phyloP scores from a whole-genome alignment of 2,113 vertebrate species.

The Nothoprocta pentlandii region DNA sequence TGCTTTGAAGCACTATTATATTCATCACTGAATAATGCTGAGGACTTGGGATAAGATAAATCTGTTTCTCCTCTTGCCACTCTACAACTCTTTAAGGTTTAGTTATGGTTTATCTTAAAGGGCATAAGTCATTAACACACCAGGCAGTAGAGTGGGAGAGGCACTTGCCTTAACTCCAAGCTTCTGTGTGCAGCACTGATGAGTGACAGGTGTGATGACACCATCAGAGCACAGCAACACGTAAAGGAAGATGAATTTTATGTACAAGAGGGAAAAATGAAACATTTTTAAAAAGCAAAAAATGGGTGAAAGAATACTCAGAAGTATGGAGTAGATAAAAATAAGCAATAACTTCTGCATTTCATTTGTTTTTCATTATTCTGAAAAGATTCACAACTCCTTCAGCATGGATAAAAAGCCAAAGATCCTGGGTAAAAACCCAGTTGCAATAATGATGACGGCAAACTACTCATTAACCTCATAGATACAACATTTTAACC shows the following conservation, averaged over 20 bases:
- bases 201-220: slow-evolving; percentile 72
- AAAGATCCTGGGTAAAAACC: neutral
- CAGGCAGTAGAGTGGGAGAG: slow-evolving; percentile 70
- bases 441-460: neutral
- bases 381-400: neutral
- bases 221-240: slow-evolving; percentile 68
- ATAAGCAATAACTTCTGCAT: neutral
- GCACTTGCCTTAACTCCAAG: slow-evolving; percentile 73
- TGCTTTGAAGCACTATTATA: neutral
- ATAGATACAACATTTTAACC: neutral
- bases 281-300: slow-evolving; percentile 61
- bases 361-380: neutral
- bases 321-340: slow-evolving; percentile 30
- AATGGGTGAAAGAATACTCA: slow-evolving; percentile 21
- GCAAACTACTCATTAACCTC: neutral
- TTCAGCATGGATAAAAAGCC: neutral
- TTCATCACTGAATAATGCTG: slow-evolving; percentile 70
- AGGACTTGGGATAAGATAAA: neutral
- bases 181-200: slow-evolving; percentile 72
- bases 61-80: neutral
- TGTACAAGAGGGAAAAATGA: slow-evolving; percentile 66
- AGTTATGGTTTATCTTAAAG: slow-evolving; percentile 30
- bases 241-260: slow-evolving; percentile 70
- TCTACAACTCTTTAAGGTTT: neutral
- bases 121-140: slow-evolving; percentile 21